These are phyloP conservation scores for Thyatira batis DNA, from an alignment of 2,888 invertebrate genomes.

Conservation along the genomic window DNA sequence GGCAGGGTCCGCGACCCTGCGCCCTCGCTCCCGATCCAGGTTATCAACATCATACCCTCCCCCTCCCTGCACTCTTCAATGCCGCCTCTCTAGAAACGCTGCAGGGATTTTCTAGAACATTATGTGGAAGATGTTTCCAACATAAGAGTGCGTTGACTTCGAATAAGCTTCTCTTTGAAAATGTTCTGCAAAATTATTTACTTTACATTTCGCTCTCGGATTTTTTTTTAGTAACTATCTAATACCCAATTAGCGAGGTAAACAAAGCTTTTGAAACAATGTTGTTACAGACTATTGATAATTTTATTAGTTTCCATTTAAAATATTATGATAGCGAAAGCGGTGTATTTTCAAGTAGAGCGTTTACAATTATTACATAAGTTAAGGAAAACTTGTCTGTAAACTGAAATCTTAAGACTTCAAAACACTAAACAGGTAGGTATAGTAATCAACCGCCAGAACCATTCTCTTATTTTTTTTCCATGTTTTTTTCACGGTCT, in stretches of 20 bases:
- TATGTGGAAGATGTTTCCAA: slow-evolving; percentile 65
- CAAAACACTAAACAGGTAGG: neutral
- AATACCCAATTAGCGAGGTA: neutral
- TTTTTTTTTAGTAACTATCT: neutral
- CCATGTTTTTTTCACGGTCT: neutral
- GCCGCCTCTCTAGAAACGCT: slow-evolving; percentile 57
- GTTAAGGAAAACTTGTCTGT: neutral
- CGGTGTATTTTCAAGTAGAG: neutral
- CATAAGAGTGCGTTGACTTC: slow-evolving; percentile 73
- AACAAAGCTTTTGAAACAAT: neutral
- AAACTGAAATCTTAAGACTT: neutral
- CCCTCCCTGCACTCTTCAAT: slow-evolving; percentile 45
- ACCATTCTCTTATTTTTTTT: neutral
- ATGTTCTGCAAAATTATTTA: neutral
- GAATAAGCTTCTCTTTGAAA: slow-evolving; percentile 19
- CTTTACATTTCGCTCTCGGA: neutral
- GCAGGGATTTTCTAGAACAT: slow-evolving; percentile 77
- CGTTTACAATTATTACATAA: neutral
- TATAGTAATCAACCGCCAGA: neutral
- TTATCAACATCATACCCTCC: slow-evolving; percentile 69
- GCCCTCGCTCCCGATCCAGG: slow-evolving; percentile 78
- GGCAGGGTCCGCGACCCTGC: slow-evolving; percentile 74
- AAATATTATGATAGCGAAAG: neutral
- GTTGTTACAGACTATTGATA: neutral
- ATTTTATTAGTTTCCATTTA: neutral